phyloP scores from a whole-genome alignment of 2,113 vertebrate genomes.

The Bubalus kerabau region DNA sequence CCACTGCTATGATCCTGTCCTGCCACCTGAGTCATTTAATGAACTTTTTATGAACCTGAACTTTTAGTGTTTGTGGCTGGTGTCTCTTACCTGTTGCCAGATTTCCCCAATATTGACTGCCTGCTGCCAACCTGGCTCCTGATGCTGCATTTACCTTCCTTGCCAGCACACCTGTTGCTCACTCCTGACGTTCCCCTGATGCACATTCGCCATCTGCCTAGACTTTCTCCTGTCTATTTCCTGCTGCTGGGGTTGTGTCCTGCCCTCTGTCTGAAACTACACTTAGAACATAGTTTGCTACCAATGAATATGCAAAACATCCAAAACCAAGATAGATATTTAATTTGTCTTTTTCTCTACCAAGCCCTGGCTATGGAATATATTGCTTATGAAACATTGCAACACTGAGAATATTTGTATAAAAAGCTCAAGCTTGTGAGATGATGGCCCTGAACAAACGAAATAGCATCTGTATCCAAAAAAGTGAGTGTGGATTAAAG shows the following conservation, averaged over 20 bases:
- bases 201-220: slow-evolving; percentile 58
- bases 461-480: neutral
- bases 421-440: neutral
- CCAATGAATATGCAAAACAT: neutral
- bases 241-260: neutral
- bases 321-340: neutral
- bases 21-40: neutral
- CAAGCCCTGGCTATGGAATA: neutral
- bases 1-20: neutral
- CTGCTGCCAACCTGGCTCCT: slow-evolving; percentile 31
- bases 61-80: neutral
- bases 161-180: slow-evolving; percentile 71
- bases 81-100: slow-evolving; percentile 28
- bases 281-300: neutral
- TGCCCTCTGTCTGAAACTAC: neutral
- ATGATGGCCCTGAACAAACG: neutral
- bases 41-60: neutral
- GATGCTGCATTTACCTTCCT: slow-evolving; percentile 16
- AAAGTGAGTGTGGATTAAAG: neutral
- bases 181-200: slow-evolving; percentile 31
- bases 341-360: neutral
- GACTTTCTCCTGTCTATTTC: slow-evolving; percentile 43
- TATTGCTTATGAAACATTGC: neutral
- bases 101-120: slow-evolving; percentile 34
- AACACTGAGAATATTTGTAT: neutral